Percentiles rank a stretch among this genome's conserved stretches.
Evolutionary conservation across 2,797 vertebrate species (phyloP).

Genomic region (Scarus forsteni): DNA sequence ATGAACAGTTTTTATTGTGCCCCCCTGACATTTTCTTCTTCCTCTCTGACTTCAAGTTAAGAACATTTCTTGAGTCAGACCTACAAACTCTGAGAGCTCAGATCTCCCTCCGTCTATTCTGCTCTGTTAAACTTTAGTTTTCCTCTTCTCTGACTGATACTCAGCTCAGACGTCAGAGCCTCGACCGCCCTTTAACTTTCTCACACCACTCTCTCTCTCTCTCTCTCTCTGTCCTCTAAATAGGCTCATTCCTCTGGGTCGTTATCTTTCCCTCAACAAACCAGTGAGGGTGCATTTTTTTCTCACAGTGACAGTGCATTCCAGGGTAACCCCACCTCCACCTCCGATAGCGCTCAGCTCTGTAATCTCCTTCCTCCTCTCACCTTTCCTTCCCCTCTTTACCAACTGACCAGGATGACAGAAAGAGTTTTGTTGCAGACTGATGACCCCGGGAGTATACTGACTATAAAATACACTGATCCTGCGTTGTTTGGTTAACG

Average conservation of each 20-base stretch:
- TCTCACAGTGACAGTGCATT: slow-evolving; percentile 54
- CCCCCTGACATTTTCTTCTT: not conserved
- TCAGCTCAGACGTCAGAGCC: not conserved
- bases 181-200: slow-evolving; percentile 3
- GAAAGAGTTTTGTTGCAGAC: slow-evolving; percentile 6
- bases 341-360: slow-evolving; percentile 1
- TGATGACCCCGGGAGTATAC: slow-evolving; percentile 1
- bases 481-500: too few species aligned
- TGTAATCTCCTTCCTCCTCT: not conserved
- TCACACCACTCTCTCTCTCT: slow-evolving; percentile 9
- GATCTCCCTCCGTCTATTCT: not conserved
- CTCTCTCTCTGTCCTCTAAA: slow-evolving; percentile 12
- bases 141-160: slow-evolving; percentile 5
- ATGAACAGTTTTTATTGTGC: not conserved
- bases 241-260: slow-evolving; percentile 29
- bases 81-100: not conserved
- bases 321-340: slow-evolving; percentile 52
- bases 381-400: slow-evolving; percentile 12
- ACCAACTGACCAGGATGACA: slow-evolving; percentile 11
- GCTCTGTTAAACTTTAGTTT: not conserved
- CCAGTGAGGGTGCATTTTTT: slow-evolving; percentile 69
- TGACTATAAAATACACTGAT: not conserved
- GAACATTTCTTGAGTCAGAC: too few species aligned
- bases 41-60: too few species aligned
- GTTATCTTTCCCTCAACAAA: slow-evolving; percentile 50